Evolutionary conservation across 1,140 invertebrate genomes (phyloP), one percentile per base, ranked within the genome.

Genomic region (Triops cancriformis): DNA sequence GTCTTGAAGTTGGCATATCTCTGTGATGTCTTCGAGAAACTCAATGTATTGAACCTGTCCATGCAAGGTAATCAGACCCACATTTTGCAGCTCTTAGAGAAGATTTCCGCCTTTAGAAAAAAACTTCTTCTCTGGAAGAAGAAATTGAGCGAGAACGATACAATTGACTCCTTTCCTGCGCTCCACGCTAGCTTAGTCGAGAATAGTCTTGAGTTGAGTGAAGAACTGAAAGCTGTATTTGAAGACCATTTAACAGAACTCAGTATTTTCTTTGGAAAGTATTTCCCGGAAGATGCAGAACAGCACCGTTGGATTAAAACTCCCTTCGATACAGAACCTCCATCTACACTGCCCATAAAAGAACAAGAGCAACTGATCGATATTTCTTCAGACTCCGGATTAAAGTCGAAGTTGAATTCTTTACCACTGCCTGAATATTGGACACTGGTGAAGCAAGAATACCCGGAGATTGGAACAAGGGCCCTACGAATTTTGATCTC

Each of bases 401-500:
- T 45, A 9, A 45, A 45, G 1, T 45, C 43, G 43, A 45, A 45
- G 43, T 45, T 45, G 10, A 1, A 45, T 0, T 9, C 43, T 18
- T 45, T 45, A 45, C 18, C 43, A 45, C 43, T 45, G 43, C 43
- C 43, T 11, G 1, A 45, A 45, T 45, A 11, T 18, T 45, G 43
- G 43, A 11, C 43, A 11, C 18, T 18, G 43, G 43, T 45, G 10
- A 45, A 45, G 43, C 43, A 1, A 45, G 43, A 45, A 18, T 45
- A 45, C 43, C 43, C 43, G 18, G 43, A 45, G 18, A 45, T 45
- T 11, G 43, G 43, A 18, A 45, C 10, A 18, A 45, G 43, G 43
- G 43, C 43, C 43, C 43, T 45, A 18, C 43, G 43, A 45, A 18
- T 45, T 11, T 18, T 80, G 73, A 80, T 82, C 75, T 78, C 79